Percentiles rank a stretch among this genome's conserved stretches.
These are phyloP conservation scores for Triplophysa rosa DNA, from an alignment of 2,113 vertebrate genomes.

Conservation along the genomic window DNA sequence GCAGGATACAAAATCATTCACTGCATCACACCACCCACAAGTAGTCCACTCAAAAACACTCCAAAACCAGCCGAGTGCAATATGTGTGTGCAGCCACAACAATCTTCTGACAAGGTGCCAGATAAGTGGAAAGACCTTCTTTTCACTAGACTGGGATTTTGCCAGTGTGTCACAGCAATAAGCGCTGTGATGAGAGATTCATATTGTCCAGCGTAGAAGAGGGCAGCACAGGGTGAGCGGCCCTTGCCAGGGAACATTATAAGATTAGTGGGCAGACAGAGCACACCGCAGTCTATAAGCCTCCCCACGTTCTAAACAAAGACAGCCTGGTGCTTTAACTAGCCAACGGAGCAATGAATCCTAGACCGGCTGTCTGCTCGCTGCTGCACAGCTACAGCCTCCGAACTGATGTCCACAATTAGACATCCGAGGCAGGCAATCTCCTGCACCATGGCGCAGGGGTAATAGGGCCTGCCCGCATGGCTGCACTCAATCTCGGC, in stretches of 20 bases:
- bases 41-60: constrained; percentile 27
- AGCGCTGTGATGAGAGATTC: constrained; percentile 68
- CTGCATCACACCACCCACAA: background rate
- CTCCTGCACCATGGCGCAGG: constrained; percentile 73
- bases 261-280: constrained; percentile 58
- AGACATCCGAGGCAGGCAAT: constrained; percentile 73
- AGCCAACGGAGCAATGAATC: constrained; percentile 67
- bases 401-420: constrained; percentile 68
- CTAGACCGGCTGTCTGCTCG: constrained; percentile 46
- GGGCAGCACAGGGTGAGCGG: constrained; percentile 53
- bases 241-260: constrained; percentile 57
- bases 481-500: constrained; percentile 81
- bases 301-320: constrained; percentile 56
- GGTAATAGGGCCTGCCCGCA: constrained; percentile 68
- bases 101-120: constrained; percentile 62
- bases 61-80: constrained; percentile 41
- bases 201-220: constrained; percentile 60
- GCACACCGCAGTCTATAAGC: constrained; percentile 54
- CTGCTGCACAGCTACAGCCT: constrained; percentile 45
- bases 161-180: constrained; percentile 69
- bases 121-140: constrained; percentile 66
- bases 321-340: constrained; percentile 57
- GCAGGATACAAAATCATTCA: constrained; percentile 1
- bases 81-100: constrained; percentile 55
- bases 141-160: constrained; percentile 65